Conservation (phyloP, 37 sponge, comb jelly and placozoan genomes). For the Diacarnus erythraeanus region DNA sequence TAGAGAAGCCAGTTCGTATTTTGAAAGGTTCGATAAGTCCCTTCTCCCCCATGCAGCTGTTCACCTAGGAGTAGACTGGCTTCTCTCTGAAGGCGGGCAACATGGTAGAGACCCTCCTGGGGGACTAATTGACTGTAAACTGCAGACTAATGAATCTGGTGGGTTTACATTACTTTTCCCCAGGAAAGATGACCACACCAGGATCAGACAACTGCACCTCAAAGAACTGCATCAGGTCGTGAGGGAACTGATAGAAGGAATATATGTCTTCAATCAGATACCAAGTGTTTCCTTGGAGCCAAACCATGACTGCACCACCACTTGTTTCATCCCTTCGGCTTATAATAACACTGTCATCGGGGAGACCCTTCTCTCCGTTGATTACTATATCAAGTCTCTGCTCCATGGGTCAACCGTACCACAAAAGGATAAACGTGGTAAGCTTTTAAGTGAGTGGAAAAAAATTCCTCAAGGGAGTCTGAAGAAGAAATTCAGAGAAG, state of each 20-base stretch:
- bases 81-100: conserved; percentile 31
- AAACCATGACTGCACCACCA: conserved; percentile 65
- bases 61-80: conserved; percentile 59
- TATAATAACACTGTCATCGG: conserved; percentile 83
- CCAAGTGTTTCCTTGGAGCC: conserved; percentile 65
- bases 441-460: conserved; percentile 62
- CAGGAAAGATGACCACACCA: neutral
- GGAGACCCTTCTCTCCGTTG: conserved; percentile 52
- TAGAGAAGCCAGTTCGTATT: conserved; percentile 59
- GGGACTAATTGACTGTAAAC: neutral
- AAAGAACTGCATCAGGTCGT: conserved; percentile 80
- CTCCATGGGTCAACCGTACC: conserved; percentile 72
- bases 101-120: neutral
- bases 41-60: conserved; percentile 51
- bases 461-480: conserved; percentile 29
- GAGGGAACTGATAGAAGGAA: conserved; percentile 77
- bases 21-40: conserved; percentile 69
- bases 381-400: conserved; percentile 60
- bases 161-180: conserved; percentile 26
- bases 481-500: conserved; percentile 25
- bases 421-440: conserved; percentile 46
- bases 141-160: conserved; percentile 2
- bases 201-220: conserved; percentile 21
- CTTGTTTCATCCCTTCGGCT: conserved; percentile 65
- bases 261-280: conserved; percentile 85